Evolutionary conservation across 2,113 vertebrate genomes (phyloP).

Genomic region (Ciconia boyciana): DNA sequence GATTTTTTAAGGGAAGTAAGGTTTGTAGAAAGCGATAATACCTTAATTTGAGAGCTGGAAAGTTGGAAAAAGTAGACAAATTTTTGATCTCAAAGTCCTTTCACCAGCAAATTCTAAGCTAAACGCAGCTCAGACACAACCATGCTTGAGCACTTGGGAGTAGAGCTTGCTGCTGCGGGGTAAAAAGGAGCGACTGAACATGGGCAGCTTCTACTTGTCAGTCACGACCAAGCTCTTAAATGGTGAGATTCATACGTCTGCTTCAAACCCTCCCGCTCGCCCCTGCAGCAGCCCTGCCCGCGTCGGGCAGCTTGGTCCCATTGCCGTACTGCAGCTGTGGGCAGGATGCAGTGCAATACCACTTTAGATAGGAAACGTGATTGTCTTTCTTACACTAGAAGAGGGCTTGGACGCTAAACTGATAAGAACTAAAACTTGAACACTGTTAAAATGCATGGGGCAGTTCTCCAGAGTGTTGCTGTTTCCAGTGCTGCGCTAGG

Average conservation of each 20-base stretch:
- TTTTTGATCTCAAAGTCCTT: neutral
- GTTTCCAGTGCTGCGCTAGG: neutral
- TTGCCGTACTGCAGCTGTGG: neutral
- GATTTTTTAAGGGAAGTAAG: neutral
- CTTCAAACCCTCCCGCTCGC: fast-evolving
- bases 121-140: fast-evolving
- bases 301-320: neutral
- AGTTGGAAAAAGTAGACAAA: neutral
- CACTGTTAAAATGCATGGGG: fast-evolving
- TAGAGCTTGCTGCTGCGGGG: neutral
- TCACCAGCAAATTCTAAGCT: neutral
- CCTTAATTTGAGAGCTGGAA: neutral
- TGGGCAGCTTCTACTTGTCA: neutral
- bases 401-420: fast-evolving
- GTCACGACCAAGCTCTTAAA: neutral
- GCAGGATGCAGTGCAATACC: neutral
- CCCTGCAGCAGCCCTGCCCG: neutral
- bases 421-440: neutral
- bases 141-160: neutral
- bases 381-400: neutral
- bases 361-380: neutral
- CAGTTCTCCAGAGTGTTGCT: neutral
- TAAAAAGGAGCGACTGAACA: neutral
- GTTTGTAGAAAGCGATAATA: neutral
- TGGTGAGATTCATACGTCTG: neutral